phyloP scores from a whole-genome alignment of 2,888 invertebrate species.

The Lordiphosa andalusiaca region DNA sequence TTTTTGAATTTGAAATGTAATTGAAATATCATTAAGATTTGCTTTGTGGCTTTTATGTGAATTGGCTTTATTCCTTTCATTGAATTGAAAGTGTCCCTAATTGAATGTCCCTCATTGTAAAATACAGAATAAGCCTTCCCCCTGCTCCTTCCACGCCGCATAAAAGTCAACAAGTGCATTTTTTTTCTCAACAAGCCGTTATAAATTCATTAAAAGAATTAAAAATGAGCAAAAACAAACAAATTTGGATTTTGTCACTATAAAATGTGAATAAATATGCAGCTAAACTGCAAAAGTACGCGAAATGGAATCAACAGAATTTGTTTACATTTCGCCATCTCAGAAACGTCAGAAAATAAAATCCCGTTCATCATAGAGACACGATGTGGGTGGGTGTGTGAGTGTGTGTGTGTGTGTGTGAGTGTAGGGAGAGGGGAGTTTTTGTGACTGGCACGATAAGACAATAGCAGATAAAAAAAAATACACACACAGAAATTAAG shows the following conservation, averaged over 20 bases:
- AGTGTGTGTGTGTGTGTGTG: too few relatives aligned
- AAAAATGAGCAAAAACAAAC: neutral
- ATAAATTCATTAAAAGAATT: neutral
- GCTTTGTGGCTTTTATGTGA: too few relatives aligned
- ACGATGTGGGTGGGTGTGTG: neutral
- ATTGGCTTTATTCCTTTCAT: neutral
- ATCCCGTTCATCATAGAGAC: slow-evolving; percentile 1
- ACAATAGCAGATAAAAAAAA: slow-evolving; percentile 60
- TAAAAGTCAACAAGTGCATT: slow-evolving; percentile 60
- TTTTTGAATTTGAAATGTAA: too few relatives aligned
- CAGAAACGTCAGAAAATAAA: slow-evolving; percentile 4
- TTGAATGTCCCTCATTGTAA: slow-evolving; percentile 13
- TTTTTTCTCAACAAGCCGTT: slow-evolving; percentile 15
- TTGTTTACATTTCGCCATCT: slow-evolving; percentile 35
- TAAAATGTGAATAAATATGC: too few relatives aligned
- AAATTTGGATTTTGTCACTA: neutral
- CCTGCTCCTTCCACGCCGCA: slow-evolving; percentile 4
- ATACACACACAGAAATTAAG: slow-evolving; percentile 45
- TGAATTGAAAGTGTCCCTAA: slow-evolving; percentile 1
- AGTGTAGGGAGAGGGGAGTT: slow-evolving; percentile 24
- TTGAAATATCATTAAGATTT: too few relatives aligned
- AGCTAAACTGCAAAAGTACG: too few relatives aligned
- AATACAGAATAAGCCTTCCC: neutral
- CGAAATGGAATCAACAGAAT: neutral
- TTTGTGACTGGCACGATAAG: slow-evolving; percentile 55